Evolutionary conservation across 2,113 vertebrate genomes (phyloP), one percentile per base, ranked within the genome.

Genomic region (Morone chrysops): DNA sequence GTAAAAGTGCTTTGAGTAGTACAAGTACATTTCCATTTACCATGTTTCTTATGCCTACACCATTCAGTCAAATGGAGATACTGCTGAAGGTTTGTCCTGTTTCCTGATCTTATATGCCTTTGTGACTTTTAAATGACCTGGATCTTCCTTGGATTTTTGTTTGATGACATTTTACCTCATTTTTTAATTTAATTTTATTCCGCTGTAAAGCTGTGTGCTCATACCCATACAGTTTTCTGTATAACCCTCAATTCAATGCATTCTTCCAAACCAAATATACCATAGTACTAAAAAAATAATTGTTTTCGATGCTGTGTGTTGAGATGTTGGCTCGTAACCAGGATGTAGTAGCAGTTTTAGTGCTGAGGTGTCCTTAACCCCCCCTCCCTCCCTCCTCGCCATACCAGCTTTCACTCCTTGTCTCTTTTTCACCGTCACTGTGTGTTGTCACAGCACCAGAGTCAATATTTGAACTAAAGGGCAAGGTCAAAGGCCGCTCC

Each of bases 381-480:
- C 14, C 40, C 25, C 25, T 0, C 8, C 14, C 20, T 1, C 25
- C 25, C 25, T 25, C 25, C 48, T 41, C 2, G 45, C 36, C 38
- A 36, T 40, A 31, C 4, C 2, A 5, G 22, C 25, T 20, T 18
- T 76, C 56, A 48, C 40, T 56, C 16, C 0, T 1, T 17, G 36
- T n/a, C 38, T 53, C 18, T 10, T 40, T n/a, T 36, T 60, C 22
- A 36, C 36, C 4, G 4, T 74, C 54, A 13, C 22, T 12, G 57
- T 51, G 43, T 90, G 78, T 87, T 93, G 75, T 87, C 73, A 76
- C 69, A 84, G 83, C 43, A 5, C 54, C 62, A 65, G 0, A 14
- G 92, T 94, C 91, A 96, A 96, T 96, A 96, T 96, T 96, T 95
- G 88, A 75, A 62, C 53, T 74, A 2, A 1, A 87, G 87, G 92